Conservation (phyloP, 2,113 vertebrate species). For the Pterophyllum scalare region DNA sequence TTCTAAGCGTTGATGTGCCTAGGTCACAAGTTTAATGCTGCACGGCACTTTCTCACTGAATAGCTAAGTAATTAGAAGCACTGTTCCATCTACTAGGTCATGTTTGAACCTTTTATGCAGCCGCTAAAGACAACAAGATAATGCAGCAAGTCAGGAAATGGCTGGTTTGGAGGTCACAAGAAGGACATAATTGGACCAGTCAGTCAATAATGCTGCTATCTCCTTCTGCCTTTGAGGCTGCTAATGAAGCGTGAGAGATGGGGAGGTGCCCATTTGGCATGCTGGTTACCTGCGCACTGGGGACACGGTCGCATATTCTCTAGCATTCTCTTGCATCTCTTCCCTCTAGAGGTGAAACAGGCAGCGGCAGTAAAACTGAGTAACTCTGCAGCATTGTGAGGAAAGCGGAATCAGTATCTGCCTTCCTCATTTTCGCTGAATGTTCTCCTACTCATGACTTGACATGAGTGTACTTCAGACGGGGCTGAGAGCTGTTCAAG, state of each 20-base stretch:
- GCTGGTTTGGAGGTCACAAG: slow-evolving; percentile 64
- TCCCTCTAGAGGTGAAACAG: slow-evolving; percentile 40
- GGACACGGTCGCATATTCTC: slow-evolving; percentile 32
- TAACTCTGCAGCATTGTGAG: slow-evolving; percentile 55
- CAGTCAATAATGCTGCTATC: slow-evolving; percentile 62
- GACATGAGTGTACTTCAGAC: slow-evolving; percentile 63
- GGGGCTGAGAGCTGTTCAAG: slow-evolving; percentile 58
- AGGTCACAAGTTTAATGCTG: slow-evolving; percentile 34
- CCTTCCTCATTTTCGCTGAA: slow-evolving; percentile 54
- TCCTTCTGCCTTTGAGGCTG: slow-evolving; percentile 61
- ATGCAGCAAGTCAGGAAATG: slow-evolving; percentile 60
- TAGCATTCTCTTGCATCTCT: slow-evolving; percentile 15
- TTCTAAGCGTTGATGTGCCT: slow-evolving; percentile 49
- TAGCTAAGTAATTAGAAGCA: slow-evolving; percentile 56
- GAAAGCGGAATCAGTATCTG: slow-evolving; percentile 46
- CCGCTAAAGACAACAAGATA: slow-evolving; percentile 55
- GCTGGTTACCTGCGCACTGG: slow-evolving; percentile 51
- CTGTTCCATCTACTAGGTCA: slow-evolving; percentile 45
- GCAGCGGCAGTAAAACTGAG: slow-evolving; percentile 49
- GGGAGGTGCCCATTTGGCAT: slow-evolving; percentile 41
- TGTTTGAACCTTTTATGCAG: slow-evolving; percentile 52
- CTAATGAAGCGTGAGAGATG: slow-evolving; percentile 65
- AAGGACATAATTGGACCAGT: slow-evolving; percentile 64
- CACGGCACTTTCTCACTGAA: slow-evolving; percentile 33
- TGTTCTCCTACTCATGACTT: slow-evolving; percentile 51